Evolutionary conservation across 2,888 invertebrate genomes (phyloP), one percentile per base, ranked within the genome.

Genomic region (Anticlea derivata): DNA sequence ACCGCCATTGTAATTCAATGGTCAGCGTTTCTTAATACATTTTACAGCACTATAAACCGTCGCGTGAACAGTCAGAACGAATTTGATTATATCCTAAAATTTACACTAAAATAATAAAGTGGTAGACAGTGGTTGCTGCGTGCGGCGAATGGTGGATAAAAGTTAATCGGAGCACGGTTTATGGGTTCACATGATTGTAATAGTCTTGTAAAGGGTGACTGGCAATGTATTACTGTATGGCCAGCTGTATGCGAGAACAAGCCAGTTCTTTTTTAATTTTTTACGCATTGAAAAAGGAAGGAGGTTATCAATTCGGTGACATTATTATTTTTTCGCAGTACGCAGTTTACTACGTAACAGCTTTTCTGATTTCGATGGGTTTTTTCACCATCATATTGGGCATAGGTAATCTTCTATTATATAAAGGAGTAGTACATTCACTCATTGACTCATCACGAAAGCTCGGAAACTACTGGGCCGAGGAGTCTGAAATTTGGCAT

Each of bases 181-280:
- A 78, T 75, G 66, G 70, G 60, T 63, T 66, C 68, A 73, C 75
- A 75, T 77, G 73, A 78, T 80, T 74, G 75, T 80, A 75, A 79
- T 79, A 73, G 77, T 73, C 73, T 73, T 79, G 75, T 78, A 80
- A 79, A 79, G 73, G 76, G 73, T 66, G 70, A 68, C 67, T 73
- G 67, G 70, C 74, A 75, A 74, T 74, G 75, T 76, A 74, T 74
- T 72, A 70, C 66, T 66, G 70, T 66, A 62, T 66, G 73, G 73
- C 63, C 55, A 61, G 55, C 52, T 40, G 58, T 63, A 56, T 50
- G 60, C 73, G 45, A 38, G 41, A 72, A 10, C 7, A 56, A 44
- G 20, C 44, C 24, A 48, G n/a, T 24, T 2, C 7, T 39, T 12
- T 20, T 26, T 26, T 50, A 10, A 27, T 27, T 27, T 5, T 1